Conservation (phyloP, 2,113 vertebrate species). For the Tauraco erythrolophus region DNA sequence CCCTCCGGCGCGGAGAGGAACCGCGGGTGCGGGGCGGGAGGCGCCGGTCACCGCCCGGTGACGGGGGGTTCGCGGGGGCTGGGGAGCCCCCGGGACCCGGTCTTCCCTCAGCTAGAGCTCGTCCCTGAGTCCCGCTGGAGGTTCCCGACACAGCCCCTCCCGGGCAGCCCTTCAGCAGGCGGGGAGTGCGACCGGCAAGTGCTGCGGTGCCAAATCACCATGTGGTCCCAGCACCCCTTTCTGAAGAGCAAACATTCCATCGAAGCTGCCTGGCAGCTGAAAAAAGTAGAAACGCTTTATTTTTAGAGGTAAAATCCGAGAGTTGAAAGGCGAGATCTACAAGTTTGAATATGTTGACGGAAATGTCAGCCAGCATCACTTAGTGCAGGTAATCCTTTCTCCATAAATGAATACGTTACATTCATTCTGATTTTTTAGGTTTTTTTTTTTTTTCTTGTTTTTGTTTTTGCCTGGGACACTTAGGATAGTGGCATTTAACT, state of each 20-base stretch:
- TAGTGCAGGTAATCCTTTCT: not conserved
- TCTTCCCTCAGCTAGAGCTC: accelerated
- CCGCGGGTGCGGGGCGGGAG: accelerated
- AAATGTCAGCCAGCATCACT: not conserved
- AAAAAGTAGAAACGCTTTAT: not conserved
- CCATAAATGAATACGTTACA: not conserved
- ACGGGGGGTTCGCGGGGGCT: not conserved
- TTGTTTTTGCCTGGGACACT: not conserved
- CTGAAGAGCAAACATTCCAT: accelerated
- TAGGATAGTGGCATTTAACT: not conserved
- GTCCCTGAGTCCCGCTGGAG: not conserved
- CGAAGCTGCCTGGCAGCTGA: not conserved
- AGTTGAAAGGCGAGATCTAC: not conserved
- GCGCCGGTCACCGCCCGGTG: accelerated
- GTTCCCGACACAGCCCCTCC: not conserved
- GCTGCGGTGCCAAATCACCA: not conserved
- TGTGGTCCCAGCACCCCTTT: accelerated
- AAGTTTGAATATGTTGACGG: not conserved
- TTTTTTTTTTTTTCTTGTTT: too few relatives aligned
- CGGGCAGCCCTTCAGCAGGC: not conserved
- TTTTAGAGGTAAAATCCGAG: not conserved
- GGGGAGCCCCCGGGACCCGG: not conserved
- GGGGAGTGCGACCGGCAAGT: too few relatives aligned
- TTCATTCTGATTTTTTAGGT: not conserved
- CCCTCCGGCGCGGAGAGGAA: not conserved